Evolutionary conservation across 2,797 vertebrate genomes (phyloP), one percentile per base, ranked within the genome.

Genomic region (Helicolenus hilgendorfi): DNA sequence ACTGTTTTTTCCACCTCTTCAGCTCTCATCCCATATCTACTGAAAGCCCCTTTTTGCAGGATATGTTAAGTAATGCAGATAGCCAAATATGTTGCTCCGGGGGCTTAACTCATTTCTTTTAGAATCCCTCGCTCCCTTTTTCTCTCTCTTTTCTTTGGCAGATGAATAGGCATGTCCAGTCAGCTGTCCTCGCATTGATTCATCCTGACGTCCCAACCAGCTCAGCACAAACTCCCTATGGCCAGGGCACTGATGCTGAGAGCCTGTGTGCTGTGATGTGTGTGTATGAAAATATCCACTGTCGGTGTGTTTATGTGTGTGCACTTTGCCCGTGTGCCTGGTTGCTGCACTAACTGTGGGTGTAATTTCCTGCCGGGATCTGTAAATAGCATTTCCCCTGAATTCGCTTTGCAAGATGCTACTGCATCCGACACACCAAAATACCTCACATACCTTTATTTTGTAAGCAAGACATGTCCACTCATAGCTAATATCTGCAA

Each of bases 151-250:
- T 97, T 97, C 97, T 97, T 97, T 97, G 94, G 96, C 96, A 95
- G 93, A 97, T 98, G 97, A 98, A 97, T 98, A 97, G 96, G 96
- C 96, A 96, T 97, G 96, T 96, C 96, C 97, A 97, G 96, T 98
- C 97, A 98, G 97, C 97, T 97, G 97, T 97, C 96, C 96, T 95
- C 92, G 86, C 96, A 96, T 96, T 97, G 97, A 97, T 98, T 97
- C 96, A 96, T 96, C 94, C 97, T 97, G 97, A 97, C 96, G 88
- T 96, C 96, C 96, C 91, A 91, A 97, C 97, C 95, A 97, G 97
- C 97, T 98, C 97, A 98, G 97, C 97, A 97, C 96, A 97, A 98
- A 97, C 96, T 94, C 96, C 96, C 97, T 96, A 96, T 96, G 96
- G 97, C 95, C 96, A 94, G 96, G 91, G 90, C 92, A 90, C 94